A percentile compares a stretch with the other conserved stretches of the same genome.
Evolutionary conservation across 2,888 invertebrate genomes (phyloP).

Genomic region (Selenia dentaria): DNA sequence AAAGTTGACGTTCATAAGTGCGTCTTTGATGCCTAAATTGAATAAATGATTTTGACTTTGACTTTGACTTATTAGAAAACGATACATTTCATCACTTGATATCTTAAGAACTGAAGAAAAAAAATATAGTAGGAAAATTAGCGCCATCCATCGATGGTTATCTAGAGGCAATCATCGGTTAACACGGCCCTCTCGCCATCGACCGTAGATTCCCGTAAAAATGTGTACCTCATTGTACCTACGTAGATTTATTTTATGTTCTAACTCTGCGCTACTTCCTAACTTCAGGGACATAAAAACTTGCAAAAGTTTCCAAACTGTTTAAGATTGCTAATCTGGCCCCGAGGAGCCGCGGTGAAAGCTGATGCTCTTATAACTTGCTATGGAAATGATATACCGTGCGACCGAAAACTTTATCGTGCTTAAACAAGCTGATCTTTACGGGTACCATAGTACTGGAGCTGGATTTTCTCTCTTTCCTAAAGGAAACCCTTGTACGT

Average conservation of each 20-base stretch:
- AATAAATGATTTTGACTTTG: no score
- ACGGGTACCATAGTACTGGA: no score
- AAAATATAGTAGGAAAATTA: no score
- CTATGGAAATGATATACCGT: constrained; percentile 12
- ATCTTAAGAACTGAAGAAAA: no score
- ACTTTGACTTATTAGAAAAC: no score
- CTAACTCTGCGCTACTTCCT: constrained; percentile 19
- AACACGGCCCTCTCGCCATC: background rate
- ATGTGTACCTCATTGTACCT: no score
- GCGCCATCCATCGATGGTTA: no score
- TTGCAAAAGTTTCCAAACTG: constrained; percentile 29
- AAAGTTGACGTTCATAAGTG: no score
- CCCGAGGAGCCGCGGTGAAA: constrained; percentile 10
- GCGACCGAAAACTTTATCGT: background rate
- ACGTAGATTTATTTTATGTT: constrained; percentile 29
- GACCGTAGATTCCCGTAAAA: constrained; percentile 11
- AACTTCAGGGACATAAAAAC: constrained; percentile 27
- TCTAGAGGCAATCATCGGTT: background rate
- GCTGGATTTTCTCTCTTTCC: no score
- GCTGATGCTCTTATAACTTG: constrained; percentile 17
- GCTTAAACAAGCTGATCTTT: background rate
- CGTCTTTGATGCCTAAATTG: no score
- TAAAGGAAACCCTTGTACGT: no score
- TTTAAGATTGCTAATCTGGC: constrained; percentile 32
- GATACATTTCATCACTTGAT: no score